Conservation (phyloP, 2,888 invertebrate species). For the Tuberolachnus salignus region DNA sequence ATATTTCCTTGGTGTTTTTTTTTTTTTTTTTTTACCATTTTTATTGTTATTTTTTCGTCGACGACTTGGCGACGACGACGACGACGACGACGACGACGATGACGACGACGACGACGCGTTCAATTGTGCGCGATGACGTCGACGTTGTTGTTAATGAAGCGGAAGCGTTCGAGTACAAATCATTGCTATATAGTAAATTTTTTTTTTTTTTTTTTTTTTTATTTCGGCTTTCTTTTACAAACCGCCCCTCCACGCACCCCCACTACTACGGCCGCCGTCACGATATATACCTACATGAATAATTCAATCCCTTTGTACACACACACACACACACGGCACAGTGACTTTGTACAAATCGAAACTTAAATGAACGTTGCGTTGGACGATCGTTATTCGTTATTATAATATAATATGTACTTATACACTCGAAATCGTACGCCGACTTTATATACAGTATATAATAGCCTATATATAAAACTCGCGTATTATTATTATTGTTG, state of each 20-base stretch:
- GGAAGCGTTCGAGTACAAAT: slow-evolving; percentile 55
- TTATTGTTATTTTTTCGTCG: slow-evolving; percentile 24
- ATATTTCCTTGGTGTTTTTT: neutral
- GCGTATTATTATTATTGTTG: too few relatives aligned
- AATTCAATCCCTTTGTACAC: slow-evolving; percentile 44
- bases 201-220: slow-evolving; percentile 16
- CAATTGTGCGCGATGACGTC: slow-evolving; percentile 52
- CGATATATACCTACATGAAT: slow-evolving; percentile 48
- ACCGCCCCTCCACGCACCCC: slow-evolving; percentile 17
- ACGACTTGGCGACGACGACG: slow-evolving; percentile 32
- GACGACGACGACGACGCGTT: slow-evolving; percentile 22
- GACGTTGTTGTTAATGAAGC: slow-evolving; percentile 53
- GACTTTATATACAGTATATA: neutral
- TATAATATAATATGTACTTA: neutral
- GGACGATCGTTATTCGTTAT: neutral
- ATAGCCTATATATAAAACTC: neutral
- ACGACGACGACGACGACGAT: too few relatives aligned
- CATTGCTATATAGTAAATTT: slow-evolving; percentile 40
- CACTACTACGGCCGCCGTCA: neutral
- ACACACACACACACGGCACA: neutral
- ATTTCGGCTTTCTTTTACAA: neutral
- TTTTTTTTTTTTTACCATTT: neutral
- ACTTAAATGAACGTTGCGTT: slow-evolving; percentile 15
- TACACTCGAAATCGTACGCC: neutral
- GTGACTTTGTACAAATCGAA: slow-evolving; percentile 40